Conservation (phyloP, 64 coral and sea anemone species). For the Montipora capricornis region DNA sequence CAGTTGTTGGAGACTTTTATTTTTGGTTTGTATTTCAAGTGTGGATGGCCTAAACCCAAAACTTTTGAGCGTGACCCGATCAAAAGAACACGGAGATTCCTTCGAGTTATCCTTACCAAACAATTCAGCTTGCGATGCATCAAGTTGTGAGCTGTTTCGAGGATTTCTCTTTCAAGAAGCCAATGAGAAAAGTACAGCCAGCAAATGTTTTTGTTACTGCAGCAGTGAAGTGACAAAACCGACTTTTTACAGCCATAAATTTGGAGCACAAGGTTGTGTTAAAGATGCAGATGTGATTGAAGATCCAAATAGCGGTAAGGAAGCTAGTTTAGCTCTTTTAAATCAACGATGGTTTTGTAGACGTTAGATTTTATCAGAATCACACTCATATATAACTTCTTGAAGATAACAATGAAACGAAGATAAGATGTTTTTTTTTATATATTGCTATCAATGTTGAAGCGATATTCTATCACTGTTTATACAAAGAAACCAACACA, state of each 20-base stretch:
- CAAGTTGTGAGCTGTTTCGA: not conserved
- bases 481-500: too few species aligned
- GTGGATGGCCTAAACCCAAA: not conserved
- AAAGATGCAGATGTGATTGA: not conserved
- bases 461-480: too few species aligned
- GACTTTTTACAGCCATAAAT: not conserved
- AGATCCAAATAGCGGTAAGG: not conserved
- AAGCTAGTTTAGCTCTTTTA: not conserved
- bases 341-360: not conserved
- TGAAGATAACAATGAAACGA: too few species aligned
- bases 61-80: conserved; percentile 26
- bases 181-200: not conserved
- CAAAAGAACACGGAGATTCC: not conserved
- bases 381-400: too few species aligned
- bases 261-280: not conserved
- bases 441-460: too few species aligned
- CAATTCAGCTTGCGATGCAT: not conserved
- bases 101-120: not conserved
- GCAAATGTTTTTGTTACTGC: conserved; percentile 13
- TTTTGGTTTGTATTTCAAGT: not conserved
- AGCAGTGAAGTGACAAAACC: not conserved
- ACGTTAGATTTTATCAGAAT: too few species aligned
- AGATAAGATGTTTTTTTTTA: too few species aligned
- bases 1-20: not conserved
- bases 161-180: not conserved